Conservation (phyloP, 2,113 vertebrate genomes). For the Heteronetta atricapilla region DNA sequence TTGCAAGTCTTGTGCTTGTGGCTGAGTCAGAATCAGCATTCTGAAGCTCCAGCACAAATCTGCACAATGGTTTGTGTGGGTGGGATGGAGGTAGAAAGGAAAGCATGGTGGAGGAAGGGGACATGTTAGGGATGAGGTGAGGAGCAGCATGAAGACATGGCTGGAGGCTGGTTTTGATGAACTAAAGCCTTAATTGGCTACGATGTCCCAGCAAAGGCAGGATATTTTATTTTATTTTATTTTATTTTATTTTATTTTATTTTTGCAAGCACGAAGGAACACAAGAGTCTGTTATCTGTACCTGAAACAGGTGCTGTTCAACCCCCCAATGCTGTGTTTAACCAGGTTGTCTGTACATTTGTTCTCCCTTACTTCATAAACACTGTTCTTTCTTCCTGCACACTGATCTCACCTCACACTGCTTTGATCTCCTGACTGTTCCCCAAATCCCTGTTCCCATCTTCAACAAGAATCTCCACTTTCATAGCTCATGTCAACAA, state of each 20-base stretch:
- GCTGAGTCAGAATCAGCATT: not conserved
- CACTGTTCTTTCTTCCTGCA: not conserved
- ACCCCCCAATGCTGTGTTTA: not conserved
- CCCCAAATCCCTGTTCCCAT: not conserved
- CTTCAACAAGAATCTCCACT: not conserved
- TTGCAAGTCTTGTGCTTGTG: not conserved
- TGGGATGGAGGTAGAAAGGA: not conserved
- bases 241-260: not conserved
- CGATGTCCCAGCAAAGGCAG: not conserved
- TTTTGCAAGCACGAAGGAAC: fast-evolving
- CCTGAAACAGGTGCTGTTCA: not conserved
- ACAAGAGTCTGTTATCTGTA: not conserved
- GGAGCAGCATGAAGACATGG: not conserved
- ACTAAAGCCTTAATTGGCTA: not conserved
- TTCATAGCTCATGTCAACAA: not conserved
- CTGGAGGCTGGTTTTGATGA: not conserved
- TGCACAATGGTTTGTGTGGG: not conserved
- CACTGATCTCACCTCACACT: not conserved
- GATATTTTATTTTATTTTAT: not conserved
- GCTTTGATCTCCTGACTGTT: not conserved
- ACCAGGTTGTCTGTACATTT: not conserved
- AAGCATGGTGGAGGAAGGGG: not conserved
- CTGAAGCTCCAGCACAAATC: not conserved
- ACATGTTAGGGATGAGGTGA: not conserved
- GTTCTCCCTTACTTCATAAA: not conserved